Evolutionary conservation across 2,113 vertebrate species (phyloP).

Genomic region (Cebidichthys violaceus): DNA sequence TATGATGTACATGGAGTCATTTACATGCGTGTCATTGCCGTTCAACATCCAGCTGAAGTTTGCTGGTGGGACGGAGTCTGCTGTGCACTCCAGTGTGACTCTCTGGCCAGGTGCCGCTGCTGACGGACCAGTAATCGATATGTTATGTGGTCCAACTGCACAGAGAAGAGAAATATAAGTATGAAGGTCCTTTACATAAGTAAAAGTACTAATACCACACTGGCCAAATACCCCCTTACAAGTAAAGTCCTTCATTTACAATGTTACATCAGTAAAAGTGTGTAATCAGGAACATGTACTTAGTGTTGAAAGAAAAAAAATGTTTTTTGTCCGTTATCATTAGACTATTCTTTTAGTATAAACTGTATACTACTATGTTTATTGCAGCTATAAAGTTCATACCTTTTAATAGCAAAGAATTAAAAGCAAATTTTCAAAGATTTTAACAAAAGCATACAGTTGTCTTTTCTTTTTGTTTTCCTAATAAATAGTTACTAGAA

Average conservation of each 20-base stretch:
- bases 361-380: background rate
- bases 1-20: slow-evolving; percentile 52
- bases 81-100: slow-evolving; percentile 64
- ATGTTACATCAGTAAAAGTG: background rate
- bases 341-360: background rate
- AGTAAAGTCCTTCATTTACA: background rate
- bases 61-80: slow-evolving; percentile 66
- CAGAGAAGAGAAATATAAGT: background rate
- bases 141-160: slow-evolving; percentile 75
- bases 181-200: background rate
- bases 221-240: background rate
- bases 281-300: background rate
- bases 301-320: background rate
- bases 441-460: background rate
- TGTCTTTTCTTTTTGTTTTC: background rate
- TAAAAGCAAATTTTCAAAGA: background rate
- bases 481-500: background rate
- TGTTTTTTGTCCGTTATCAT: too few relatives aligned
- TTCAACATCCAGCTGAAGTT: slow-evolving; percentile 76
- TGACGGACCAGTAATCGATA: slow-evolving; percentile 46
- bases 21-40: slow-evolving; percentile 46
- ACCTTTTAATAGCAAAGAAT: background rate
- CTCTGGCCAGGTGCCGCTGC: slow-evolving; percentile 47
- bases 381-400: background rate
- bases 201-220: background rate